Percentiles rank a stretch among this genome's conserved stretches.
Evolutionary conservation across 2,113 vertebrate genomes (phyloP).

Genomic region (Chionis minor): DNA sequence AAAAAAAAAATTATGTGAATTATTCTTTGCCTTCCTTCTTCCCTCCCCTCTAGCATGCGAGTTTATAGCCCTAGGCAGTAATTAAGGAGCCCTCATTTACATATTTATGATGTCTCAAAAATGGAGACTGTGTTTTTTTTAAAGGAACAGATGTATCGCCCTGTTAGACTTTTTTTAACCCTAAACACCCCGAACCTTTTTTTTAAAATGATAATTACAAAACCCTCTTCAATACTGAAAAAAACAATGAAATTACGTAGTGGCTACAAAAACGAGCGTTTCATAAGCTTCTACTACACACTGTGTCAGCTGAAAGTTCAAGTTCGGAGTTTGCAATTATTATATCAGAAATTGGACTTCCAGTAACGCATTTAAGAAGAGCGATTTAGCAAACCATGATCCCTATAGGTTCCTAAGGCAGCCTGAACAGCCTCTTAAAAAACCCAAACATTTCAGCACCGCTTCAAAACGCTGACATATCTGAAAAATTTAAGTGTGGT

Average conservation of each 20-base stretch:
- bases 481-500: neutral
- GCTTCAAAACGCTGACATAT: neutral
- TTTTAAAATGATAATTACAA: neutral
- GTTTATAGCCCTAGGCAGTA: constrained; percentile 55
- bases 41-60: neutral
- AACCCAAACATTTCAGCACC: neutral
- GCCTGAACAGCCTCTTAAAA: neutral
- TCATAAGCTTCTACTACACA: neutral
- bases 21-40: constrained; percentile 10
- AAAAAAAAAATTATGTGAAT: neutral
- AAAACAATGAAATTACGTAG: neutral
- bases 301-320: neutral
- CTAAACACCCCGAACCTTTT: neutral
- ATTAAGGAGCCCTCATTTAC: constrained; percentile 55
- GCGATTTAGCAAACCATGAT: neutral
- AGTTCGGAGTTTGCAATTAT: neutral
- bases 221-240: neutral
- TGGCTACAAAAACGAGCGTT: neutral
- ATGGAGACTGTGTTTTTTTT: constrained; percentile 9
- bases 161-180: neutral
- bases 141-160: constrained; percentile 41
- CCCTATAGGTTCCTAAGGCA: neutral
- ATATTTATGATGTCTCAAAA: constrained; percentile 62
- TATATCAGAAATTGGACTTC: neutral
- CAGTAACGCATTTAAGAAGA: neutral